Evolutionary conservation across 2,113 vertebrate genomes (phyloP), one percentile per base, ranked within the genome.

Genomic region (Plectropomus leopardus): DNA sequence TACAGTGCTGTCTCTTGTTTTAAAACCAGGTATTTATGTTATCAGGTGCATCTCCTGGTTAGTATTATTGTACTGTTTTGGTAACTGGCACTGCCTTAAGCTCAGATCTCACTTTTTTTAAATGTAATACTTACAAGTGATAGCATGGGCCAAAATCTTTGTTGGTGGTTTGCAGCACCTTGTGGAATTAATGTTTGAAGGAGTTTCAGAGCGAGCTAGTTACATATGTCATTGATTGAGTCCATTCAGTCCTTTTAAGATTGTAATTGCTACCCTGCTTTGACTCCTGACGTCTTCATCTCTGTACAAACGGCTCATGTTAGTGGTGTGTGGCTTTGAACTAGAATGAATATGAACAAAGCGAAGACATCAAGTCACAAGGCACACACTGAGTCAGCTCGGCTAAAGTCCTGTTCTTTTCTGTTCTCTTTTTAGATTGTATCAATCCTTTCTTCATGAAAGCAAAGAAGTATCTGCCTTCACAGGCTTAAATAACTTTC

Each of bases 131-230:
- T 50, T 15, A 24, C 34, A 45, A 55, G 44, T 42, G 28, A 65
- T 51, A 54, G 36, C 69, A 21, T 51, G 26, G 68, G 21, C 7
- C 19, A 4, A 40, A 19, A 45, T n/a, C 59, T 72, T 54, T 54
- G 82, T 85, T 48, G 71, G 73, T 69, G 78, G 81, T 63, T 78
- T 82, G 50, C 57, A 74, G 82, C 78, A 86, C 78, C 60, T 88
- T 72, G 63, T 60, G 65, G 69, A 86, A 78, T 76, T 75, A 21
- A 64, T 1, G 53, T 60, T 64, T 55, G 54, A 48, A 77, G 26
- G 53, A 45, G 30, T 14, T 82, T 80, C 76, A 85, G 58, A 64
- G 67, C 32, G 2, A 55, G 44, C 16, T 51, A 14, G 47, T 71
- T 64, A 48, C 26, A 59, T 28, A 53, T 71, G 67, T 65, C 40